These are phyloP conservation scores for Muscicapa comitata DNA, from an alignment of 2,797 vertebrate species.

Conservation along the genomic window DNA sequence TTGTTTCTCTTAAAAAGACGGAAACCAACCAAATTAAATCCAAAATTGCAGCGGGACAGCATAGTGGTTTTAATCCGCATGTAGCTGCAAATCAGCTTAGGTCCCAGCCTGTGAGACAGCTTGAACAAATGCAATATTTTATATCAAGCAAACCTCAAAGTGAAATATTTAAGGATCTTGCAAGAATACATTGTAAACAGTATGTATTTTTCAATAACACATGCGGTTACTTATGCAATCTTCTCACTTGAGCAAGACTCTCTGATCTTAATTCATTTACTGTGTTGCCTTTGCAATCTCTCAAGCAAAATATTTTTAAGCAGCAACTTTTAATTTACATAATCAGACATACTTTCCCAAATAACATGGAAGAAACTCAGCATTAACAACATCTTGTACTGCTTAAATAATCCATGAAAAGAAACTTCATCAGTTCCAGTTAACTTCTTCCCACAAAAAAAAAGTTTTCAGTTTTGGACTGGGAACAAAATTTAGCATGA, in stretches of 20 bases:
- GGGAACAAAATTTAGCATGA: background rate
- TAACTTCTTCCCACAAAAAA: conserved; percentile 55
- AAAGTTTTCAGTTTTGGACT: conserved; percentile 37
- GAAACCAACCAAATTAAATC: conserved; percentile 62
- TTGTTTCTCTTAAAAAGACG: conserved; percentile 56
- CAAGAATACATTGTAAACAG: conserved; percentile 65
- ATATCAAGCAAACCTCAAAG: conserved; percentile 65
- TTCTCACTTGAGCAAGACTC: conserved; percentile 66
- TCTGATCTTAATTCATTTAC: conserved; percentile 67
- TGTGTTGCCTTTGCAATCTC: conserved; percentile 58
- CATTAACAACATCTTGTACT: conserved; percentile 52
- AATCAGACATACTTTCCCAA: conserved; percentile 64
- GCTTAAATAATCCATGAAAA: conserved; percentile 61
- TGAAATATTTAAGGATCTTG: conserved; percentile 72
- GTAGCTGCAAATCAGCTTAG: conserved; percentile 64
- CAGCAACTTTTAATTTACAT: conserved; percentile 73
- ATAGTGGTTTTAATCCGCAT: conserved; percentile 45
- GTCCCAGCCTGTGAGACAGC: conserved; percentile 53
- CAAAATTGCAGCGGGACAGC: conserved; percentile 51
- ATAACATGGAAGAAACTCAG: conserved; percentile 49
- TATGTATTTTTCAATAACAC: conserved; percentile 64
- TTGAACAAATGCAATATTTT: conserved; percentile 67
- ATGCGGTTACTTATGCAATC: conserved; percentile 59
- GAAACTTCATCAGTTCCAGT: conserved; percentile 50
- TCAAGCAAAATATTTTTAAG: conserved; percentile 64